Evolutionary conservation across 1,140 invertebrate species (phyloP), one percentile per base, ranked within the genome.

Genomic region (Bombus waltoni): DNA sequence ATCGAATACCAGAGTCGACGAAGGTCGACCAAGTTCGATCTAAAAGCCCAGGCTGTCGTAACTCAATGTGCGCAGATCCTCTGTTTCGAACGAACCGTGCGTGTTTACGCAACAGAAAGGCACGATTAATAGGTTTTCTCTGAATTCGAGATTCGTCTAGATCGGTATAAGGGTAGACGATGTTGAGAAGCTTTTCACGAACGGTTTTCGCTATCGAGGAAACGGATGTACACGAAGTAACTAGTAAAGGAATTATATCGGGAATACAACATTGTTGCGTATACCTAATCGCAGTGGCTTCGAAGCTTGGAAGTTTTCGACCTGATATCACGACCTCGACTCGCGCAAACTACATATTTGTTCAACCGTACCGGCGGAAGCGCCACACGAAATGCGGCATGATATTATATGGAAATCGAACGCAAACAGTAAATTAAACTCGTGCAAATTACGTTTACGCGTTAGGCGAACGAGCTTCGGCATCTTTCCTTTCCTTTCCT

Each of bases 361-460:
- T 66, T 78, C 40, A 42, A n/a, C 13, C 32, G 25, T 40, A 44
- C 32, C 8, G 1, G 79, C 15, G 44, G 3, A 11, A 10, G 28
- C 42, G 44, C 1, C 47, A 42, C 32, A 22, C 44, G 15, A 28
- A 25, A 28, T 44, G 32, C 18, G 44, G 25, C 18, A 40, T 25
- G 44, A 44, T 35, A 81, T 81, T 35, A 35, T 57, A 81, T 73
- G 80, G 35, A 68, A 68, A 70, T 70, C 47, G 65, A 70, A 78
- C 2, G 74, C 11, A 78, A 77, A 77, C 38, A n/a, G 47, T n/a
- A 28, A 83, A 38, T 68, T n/a, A 44, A 78, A 83, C 71, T 71
- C 38, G 65, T n/a, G 59, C 22, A 32, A 57, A 78, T 77, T 77
- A 57, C 18, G 44, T 75, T 78, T 42, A 18, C 44, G 35, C 35